These are phyloP conservation scores for Sturnira hondurensis DNA, from an alignment of 2,113 vertebrate genomes.

Conservation along the genomic window DNA sequence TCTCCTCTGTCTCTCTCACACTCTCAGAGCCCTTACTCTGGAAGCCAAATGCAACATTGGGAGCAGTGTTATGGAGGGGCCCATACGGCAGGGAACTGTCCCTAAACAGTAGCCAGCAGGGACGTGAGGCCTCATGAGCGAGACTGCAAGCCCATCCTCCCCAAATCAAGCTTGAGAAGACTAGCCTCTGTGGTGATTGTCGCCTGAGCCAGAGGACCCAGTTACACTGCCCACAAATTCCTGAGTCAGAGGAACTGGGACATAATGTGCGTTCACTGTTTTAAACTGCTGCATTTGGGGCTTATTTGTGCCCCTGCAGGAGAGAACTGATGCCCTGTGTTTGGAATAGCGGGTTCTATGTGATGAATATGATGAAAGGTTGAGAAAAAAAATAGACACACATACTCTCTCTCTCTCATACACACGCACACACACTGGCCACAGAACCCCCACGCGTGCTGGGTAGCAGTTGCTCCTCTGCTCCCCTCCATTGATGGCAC, in stretches of 20 bases:
- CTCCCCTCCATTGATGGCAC: neutral
- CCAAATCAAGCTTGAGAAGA: neutral
- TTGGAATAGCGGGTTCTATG: neutral
- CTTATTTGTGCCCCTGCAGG: neutral
- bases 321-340: neutral
- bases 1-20: neutral
- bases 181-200: neutral
- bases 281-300: neutral
- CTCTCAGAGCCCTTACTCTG: neutral
- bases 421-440: neutral
- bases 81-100: neutral
- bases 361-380: neutral
- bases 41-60: neutral
- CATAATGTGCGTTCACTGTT: neutral
- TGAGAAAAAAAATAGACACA: neutral
- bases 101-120: neutral
- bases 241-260: neutral
- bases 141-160: neutral
- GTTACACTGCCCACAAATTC: neutral
- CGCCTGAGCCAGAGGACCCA: neutral
- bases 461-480: neutral
- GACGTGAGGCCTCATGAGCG: neutral
- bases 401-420: accelerated
- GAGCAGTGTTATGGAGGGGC: neutral
- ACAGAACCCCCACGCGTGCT: neutral